Base-by-base conservation (phyloP, 30 jellyfish, hydroid and myxozoan genomes). In the Turritopsis dohrnii region DNA sequence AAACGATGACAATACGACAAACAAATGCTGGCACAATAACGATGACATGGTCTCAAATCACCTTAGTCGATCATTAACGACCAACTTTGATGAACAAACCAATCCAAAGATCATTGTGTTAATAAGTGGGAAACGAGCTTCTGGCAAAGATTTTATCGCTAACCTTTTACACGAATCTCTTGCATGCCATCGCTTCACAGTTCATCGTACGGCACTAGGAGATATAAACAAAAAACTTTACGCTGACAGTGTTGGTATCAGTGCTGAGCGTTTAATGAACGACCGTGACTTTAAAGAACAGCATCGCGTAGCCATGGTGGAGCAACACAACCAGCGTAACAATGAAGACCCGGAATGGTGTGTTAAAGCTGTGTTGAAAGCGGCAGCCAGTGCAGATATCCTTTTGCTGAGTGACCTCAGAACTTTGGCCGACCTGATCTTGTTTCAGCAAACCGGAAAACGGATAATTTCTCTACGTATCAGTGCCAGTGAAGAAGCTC, bases 151-250 rank as follows among this genome's bases (percentile, higher is more conserved):
- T 23, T 23, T 7, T 74, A 74, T 74, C 13, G 52, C 73, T 21
- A 29, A 74, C 21, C 28, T 21, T 28, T n/a, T 74, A 0, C 27
- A 26, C 20, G 83, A 24, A n/a, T 28, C 83, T 21, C 65, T 74
- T n/a, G 26, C 17, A 23, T 7, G 23, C 27, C 1, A 26, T 9
- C 16, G 20, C 41, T 29, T 74, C 18, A 23, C 16, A 16, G 83
- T 74, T 74, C 60, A 74, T 74, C 53, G 83, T 0, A 29, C 83
- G 13, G 83, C 83, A 24, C 60, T 74, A 16, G 83, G 83, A 74
- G 23, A 74, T 41, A 74, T 74, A 21, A 74, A 74, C 83, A 74
- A 74, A 74, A 22, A 74, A 29, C 52, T 74, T 9, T 74, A 74
- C 41, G 83, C 83, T 23, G 65, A 19, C 54, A n/a, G 54, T 23